A percentile compares a stretch with the other conserved stretches of the same genome.
These are phyloP conservation scores for Pogoniulus pusillus DNA, from an alignment of 2,797 vertebrate species.

Conservation along the genomic window DNA sequence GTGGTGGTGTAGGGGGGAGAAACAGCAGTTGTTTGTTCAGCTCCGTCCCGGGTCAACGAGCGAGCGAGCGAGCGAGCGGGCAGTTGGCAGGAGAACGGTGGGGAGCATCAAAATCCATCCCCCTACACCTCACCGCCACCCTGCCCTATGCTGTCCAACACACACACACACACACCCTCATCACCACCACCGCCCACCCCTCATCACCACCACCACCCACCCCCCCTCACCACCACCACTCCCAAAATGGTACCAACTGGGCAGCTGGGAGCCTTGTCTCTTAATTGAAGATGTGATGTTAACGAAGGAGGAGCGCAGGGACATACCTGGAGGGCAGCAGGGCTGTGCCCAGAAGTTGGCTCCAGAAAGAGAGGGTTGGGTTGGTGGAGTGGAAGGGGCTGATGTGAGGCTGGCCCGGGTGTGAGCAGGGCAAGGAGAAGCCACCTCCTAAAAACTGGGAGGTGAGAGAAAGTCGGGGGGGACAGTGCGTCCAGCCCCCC, in stretches of 20 bases:
- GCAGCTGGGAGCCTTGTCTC: background rate
- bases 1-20: background rate
- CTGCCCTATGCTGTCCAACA: no score
- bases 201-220: no score
- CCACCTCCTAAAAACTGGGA: background rate
- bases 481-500: accelerated
- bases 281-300: background rate
- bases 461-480: no score
- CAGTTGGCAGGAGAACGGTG: background rate
- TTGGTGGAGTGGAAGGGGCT: no score
- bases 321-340: background rate
- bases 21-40: conserved; percentile 12
- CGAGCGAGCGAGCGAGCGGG: background rate
- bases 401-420: background rate
- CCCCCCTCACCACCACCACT: background rate
- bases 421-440: background rate
- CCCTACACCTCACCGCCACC: no score
- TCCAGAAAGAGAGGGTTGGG: accelerated
- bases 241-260: background rate
- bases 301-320: background rate
- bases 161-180: background rate
- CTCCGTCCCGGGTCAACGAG: background rate
- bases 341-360: background rate
- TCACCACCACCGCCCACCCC: no score
- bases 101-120: background rate